Evolutionary conservation across 2,113 vertebrate species (phyloP).

Genomic region (Epinephelus fuscoguttatus): DNA sequence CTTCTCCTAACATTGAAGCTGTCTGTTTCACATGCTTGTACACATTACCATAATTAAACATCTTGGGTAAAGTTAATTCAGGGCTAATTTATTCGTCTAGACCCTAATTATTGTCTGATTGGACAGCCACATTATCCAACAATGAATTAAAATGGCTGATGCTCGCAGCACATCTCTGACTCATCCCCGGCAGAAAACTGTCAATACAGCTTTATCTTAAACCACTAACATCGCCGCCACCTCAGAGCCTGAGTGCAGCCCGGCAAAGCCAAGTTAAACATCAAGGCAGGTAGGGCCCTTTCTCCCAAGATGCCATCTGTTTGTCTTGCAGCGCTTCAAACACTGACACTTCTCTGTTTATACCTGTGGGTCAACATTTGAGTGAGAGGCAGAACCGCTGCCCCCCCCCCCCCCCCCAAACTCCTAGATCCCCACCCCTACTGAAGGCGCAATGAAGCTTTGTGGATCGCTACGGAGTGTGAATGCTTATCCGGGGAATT

Average conservation of each 20-base stretch:
- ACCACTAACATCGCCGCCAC: constrained; percentile 22
- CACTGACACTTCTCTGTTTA: constrained; percentile 67
- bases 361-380: constrained; percentile 73
- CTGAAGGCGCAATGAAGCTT: constrained; percentile 42
- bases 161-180: constrained; percentile 5
- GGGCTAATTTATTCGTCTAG: constrained; percentile 23
- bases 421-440: neutral
- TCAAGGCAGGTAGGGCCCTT: constrained; percentile 49
- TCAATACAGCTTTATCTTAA: constrained; percentile 35
- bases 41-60: constrained; percentile 21
- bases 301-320: constrained; percentile 70
- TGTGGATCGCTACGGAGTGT: constrained; percentile 58
- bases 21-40: neutral
- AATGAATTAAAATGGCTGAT: constrained; percentile 22
- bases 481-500: constrained; percentile 73
- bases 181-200: constrained; percentile 23
- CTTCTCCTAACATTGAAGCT: neutral
- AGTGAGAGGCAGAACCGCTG: constrained; percentile 52
- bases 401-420: constrained; percentile 22
- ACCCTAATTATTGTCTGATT: constrained; percentile 31
- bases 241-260: constrained; percentile 32
- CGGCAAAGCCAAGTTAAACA: constrained; percentile 62
- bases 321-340: constrained; percentile 72
- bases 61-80: constrained; percentile 19
- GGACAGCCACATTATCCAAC: constrained; percentile 12